phyloP scores from a whole-genome alignment of 2,797 vertebrate species.

The Paratrypauchen microcephalus region DNA sequence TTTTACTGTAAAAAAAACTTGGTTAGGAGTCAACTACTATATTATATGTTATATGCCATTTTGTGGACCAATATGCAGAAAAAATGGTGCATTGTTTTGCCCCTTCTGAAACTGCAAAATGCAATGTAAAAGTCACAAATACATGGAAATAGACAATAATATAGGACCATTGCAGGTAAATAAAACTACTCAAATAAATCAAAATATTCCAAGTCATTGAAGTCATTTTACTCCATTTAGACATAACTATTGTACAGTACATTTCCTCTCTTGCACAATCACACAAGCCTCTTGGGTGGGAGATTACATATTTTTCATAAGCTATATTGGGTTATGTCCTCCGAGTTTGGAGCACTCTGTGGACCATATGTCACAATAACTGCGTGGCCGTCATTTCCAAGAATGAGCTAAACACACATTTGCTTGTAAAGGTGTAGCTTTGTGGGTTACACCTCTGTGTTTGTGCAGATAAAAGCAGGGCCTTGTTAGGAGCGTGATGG shows the following conservation, averaged over 20 bases:
- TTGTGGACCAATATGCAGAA: too few species aligned
- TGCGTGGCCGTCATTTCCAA: conserved; percentile 8
- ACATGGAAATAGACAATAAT: not conserved
- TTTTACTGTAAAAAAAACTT: too few species aligned
- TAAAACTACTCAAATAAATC: not conserved
- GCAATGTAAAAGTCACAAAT: not conserved
- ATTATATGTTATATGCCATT: too few species aligned
- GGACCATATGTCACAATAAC: conserved; percentile 51
- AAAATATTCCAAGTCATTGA: not conserved
- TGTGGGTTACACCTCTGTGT: not conserved
- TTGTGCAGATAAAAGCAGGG: not conserved
- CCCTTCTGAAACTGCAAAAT: not conserved
- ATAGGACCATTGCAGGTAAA: not conserved
- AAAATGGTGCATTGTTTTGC: not conserved
- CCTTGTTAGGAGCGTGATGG: conserved; percentile 9
- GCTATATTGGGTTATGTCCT: conserved; percentile 46
- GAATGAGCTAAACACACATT: conserved; percentile 6
- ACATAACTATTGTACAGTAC: conserved; percentile 22
- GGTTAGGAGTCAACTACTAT: too few species aligned
- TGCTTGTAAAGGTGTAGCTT: conserved; percentile 9
- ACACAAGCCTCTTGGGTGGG: conserved; percentile 31
- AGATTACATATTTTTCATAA: conserved; percentile 38
- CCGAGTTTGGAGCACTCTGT: conserved; percentile 28
- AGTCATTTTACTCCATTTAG: not conserved
- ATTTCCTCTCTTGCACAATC: conserved; percentile 23